Evolutionary conservation across 2,113 vertebrate species (phyloP), one percentile per base, ranked within the genome.

Genomic region (Cheilinus undulatus): DNA sequence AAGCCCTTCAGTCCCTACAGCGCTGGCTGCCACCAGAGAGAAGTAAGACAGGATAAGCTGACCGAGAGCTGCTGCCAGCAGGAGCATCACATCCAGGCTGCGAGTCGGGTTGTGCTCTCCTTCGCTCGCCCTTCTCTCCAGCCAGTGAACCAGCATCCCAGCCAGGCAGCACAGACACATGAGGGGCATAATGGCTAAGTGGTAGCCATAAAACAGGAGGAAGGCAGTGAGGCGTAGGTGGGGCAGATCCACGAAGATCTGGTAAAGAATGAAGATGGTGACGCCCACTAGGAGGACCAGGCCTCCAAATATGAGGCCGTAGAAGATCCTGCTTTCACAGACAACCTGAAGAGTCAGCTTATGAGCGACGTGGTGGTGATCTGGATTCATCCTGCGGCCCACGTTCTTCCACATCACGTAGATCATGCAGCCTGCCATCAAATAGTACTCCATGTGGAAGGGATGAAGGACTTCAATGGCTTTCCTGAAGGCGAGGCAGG

Each of bases 371-470:
- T 80, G 76, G 1, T 60, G 75, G 22, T n/a, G 0, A 0, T 60
- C 71, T 0, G 48, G 0, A 5, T 57, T 61, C 59, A 91, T 77
- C 54, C 26, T 76, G 30, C 96, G 93, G 5, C 95, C 95, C 46
- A 96, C 95, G 0, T 98, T 98, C 90, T 95, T 96, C 96, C 97
- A 98, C 94, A 98, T 96, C 62, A 98, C 93, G 0, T 96, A 98
- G 3, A 98, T 86, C 92, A 97, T 76, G 0, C 96, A 93, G 4
- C 94, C 92, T 42, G 95, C 94, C 90, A 97, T 69, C 19, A 98
- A 94, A 91, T 94, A 94, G 93, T 91, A 97, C 88, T 98, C 97
- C 0, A 96, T 95, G 86, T 93, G 93, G 92, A 98, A 98, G 65
- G 97, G 97, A 38, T 96, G 97, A 15, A 98, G 90, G 73, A 97